Base-by-base conservation (phyloP, 1,140 invertebrate genomes). In the Calliphora vicina region DNA sequence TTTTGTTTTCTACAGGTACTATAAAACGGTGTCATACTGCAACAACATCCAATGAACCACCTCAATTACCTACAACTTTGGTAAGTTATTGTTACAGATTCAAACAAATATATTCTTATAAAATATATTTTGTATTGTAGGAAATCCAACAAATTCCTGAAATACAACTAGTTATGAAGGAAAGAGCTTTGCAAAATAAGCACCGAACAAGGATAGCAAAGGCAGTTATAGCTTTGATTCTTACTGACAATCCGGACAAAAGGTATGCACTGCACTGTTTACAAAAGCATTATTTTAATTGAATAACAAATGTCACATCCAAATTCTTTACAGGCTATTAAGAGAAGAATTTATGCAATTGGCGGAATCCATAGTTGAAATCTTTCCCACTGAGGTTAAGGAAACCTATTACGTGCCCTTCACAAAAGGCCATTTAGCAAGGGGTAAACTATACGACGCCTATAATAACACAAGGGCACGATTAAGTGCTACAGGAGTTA, bases 331-430 rank as follows among this genome's bases (percentile, higher is more conserved):
- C 15, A 72, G 71, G 23, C 71, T 72, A 4, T 23, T 72, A 26
- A 23, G 25, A 6, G 71, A 72, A 8, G 71, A 72, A 13, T 72
- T 72, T 72, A 27, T 72, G 27, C 71, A 72, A 72, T 27, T 72
- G 12, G 25, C 71, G 15, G 12, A 72, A 13, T 72, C 71, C 10
- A 72, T 72, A 13, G 71, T 72, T 1, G 25, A 26, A 8, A 72
- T 72, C 26, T 27, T 72, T 10, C 10, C 9, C 10, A 10, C 71
- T 12, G 71, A 72, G 27, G 71, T 72, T 72, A 72, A 26, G 23
- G 71, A 72, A 17, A 72, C 71, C 23, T 72, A 72, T 72, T 72
- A 72, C 17, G 25, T 72, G 13, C 71, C 71, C 9, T 72, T 72
- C 26, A 10, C 9, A 27, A 72, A 72, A 72, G 71, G 71, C 15